Conservation (phyloP, 2,888 invertebrate species). For the Polylopha cassiicola region DNA sequence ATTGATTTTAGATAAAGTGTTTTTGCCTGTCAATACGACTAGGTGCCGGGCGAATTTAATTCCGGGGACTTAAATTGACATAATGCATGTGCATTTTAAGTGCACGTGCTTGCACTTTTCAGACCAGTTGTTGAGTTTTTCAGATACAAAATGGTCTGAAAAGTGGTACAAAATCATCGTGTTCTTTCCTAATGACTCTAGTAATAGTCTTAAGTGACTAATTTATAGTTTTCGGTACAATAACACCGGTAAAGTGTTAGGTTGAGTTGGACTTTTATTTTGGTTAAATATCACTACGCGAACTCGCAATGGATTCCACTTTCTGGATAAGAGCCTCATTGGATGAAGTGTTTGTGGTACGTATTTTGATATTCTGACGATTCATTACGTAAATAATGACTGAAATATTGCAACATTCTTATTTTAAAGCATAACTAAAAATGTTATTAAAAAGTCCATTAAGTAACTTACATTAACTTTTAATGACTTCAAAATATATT, state of each 20-base stretch:
- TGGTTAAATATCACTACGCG: slow-evolving; percentile 51
- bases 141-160: slow-evolving; percentile 36
- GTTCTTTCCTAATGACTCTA: slow-evolving; percentile 26
- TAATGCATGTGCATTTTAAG: slow-evolving; percentile 58
- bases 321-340: slow-evolving; percentile 38
- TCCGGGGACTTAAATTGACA: slow-evolving; percentile 27
- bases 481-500: no score
- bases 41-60: slow-evolving; percentile 5
- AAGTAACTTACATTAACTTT: no score
- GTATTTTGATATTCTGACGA: slow-evolving; percentile 37
- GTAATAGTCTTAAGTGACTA: slow-evolving; percentile 23
- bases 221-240: slow-evolving; percentile 28
- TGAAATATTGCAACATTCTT: no score
- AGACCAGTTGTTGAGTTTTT: slow-evolving; percentile 55
- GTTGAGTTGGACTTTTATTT: slow-evolving; percentile 48
- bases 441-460: no score
- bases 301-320: slow-evolving; percentile 39
- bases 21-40: slow-evolving; percentile 1
- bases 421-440: no score
- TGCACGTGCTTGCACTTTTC: slow-evolving; percentile 75
- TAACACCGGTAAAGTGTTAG: slow-evolving; percentile 47
- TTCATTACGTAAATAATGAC: no score
- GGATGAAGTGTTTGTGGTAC: slow-evolving; percentile 69
- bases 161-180: slow-evolving; percentile 28
- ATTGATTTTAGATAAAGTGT: slow-evolving; percentile 4